Evolutionary conservation across 2,888 invertebrate genomes (phyloP).

Genomic region (Caenorhabditis plicata): DNA sequence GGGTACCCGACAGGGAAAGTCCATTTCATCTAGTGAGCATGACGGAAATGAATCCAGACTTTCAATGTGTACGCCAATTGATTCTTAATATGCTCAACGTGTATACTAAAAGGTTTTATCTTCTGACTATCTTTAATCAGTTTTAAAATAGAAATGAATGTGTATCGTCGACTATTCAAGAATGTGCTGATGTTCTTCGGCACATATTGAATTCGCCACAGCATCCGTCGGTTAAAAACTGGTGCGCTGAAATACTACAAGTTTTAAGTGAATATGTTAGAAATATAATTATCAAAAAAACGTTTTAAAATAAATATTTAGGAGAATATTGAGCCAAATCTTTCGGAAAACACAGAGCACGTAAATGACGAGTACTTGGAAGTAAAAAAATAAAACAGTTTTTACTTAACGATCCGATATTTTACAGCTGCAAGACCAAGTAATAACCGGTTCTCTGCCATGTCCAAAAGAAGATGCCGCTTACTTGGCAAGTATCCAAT

Average conservation of each 20-base stretch:
- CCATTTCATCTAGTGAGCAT: constrained; percentile 59
- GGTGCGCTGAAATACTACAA: constrained; percentile 63
- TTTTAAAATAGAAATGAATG: constrained; percentile 41
- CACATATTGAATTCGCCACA: constrained; percentile 64
- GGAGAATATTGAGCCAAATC: constrained; percentile 67
- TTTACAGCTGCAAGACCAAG: constrained; percentile 72
- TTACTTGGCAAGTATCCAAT: constrained; percentile 73
- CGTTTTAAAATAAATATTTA: too few relatives aligned
- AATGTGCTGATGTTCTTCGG: constrained; percentile 59
- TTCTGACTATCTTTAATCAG: background rate
- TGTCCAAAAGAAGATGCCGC: constrained; percentile 73
- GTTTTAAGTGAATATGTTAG: constrained; percentile 56
- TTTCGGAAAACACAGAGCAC: constrained; percentile 68
- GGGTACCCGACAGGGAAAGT: constrained; percentile 64
- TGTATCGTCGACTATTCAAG: constrained; percentile 56
- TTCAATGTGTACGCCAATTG: constrained; percentile 64
- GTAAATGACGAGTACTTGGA: constrained; percentile 70
- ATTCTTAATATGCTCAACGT: constrained; percentile 59
- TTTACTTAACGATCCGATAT: background rate
- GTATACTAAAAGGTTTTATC: constrained; percentile 44
- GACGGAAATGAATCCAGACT: constrained; percentile 64
- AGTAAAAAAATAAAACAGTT: constrained; percentile 57
- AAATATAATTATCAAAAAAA: too few relatives aligned
- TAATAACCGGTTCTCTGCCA: constrained; percentile 72
- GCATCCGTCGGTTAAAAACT: constrained; percentile 62